Evolutionary conservation across 2,888 invertebrate genomes (phyloP), one percentile per base, ranked within the genome.

Genomic region (Adelphocoris suturalis): DNA sequence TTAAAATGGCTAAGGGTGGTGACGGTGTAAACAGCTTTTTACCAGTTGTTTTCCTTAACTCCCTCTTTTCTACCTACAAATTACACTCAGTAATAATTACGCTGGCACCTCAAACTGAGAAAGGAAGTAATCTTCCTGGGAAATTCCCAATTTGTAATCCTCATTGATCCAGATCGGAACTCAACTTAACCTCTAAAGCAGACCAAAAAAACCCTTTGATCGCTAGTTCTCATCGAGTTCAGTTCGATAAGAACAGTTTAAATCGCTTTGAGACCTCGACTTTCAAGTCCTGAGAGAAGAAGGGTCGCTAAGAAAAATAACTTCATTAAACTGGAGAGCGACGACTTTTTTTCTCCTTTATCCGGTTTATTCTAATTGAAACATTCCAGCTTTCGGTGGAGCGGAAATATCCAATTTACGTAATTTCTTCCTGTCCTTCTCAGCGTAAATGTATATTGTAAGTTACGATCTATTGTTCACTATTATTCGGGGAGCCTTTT

Each of bases 311-410:
- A 80, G 80, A 80, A 80, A 80, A 80, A 80, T 80, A 80, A 80
- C 80, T 80, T 46, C 46, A 80, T 80, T 80, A 12, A 80, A 80
- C 46, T n/a, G 80, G 46, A 46, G 76, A 16, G 19, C 23, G 23
- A 23, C 68, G 19, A 19, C 23, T 23, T 68, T 68, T 68, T 68
- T 23, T 57, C n/a, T 57, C n/a, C 27, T 68, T 68, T 23, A 68
- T 68, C 68, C 68, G 68, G 68, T 46, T 80, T 48, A 80, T 80
- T 80, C 80, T 80, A 47, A 80, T 37, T 80, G 80, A 80, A 80
- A 80, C 46, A 48, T 48, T 47, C 47, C 46, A 48, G 48, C 28
- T 11, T 37, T 80, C 14, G 80, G 46, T 19, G 80, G 46, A 48
- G 80, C 80, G 80, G 7, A 28, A 78, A 47, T 9, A 48, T 80